phyloP scores from a whole-genome alignment of 2,888 invertebrate genomes.

The Andrena hattorfiana region DNA sequence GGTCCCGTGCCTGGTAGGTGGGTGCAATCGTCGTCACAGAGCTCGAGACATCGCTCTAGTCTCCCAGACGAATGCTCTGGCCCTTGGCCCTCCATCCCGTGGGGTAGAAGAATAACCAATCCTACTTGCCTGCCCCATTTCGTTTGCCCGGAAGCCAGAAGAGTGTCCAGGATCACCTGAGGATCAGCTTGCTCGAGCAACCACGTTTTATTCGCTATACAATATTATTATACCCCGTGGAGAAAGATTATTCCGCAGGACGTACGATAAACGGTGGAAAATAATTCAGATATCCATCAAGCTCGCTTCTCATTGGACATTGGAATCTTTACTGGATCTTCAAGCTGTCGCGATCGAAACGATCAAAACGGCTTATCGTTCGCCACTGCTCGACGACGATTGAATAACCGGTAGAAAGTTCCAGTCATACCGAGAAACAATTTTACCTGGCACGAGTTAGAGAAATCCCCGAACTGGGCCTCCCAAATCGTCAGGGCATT shows the following conservation, averaged over 20 bases:
- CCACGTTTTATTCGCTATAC: no score
- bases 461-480: constrained; percentile 95
- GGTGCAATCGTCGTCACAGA: constrained; percentile 90
- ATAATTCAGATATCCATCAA: not conserved
- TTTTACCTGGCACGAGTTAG: constrained; percentile 89
- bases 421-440: not conserved
- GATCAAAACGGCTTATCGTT: no score
- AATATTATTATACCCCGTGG: no score
- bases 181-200: not conserved
- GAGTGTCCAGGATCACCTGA: constrained; percentile 88
- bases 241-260: not conserved
- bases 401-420: not conserved
- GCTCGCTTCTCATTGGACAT: not conserved
- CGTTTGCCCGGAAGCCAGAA: constrained; percentile 89
- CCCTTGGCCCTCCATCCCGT: constrained; percentile 93
- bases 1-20: constrained; percentile 87
- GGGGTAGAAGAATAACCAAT: constrained; percentile 92
- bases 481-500: constrained; percentile 92
- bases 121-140: constrained; percentile 94
- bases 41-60: constrained; percentile 89
- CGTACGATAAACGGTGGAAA: not conserved
- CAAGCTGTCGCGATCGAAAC: no score
- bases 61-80: constrained; percentile 90
- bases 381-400: no score
- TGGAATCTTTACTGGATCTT: no score